Percentiles rank a stretch among this genome's conserved stretches.
Evolutionary conservation across 2,888 invertebrate species (phyloP).

Genomic region (Drosophila neotestacea): DNA sequence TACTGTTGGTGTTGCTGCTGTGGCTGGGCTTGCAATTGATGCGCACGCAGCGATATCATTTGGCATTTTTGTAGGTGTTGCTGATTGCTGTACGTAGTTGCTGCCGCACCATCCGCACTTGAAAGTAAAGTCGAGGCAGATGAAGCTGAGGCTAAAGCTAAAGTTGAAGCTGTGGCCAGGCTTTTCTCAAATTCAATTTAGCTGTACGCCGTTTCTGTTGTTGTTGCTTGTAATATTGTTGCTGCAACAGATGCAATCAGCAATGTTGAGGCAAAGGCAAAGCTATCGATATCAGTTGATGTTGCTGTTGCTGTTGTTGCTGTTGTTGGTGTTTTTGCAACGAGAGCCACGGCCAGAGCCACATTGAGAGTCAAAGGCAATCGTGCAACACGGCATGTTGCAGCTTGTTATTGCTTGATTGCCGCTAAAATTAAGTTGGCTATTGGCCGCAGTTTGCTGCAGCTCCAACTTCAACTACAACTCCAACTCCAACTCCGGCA

Average conservation of each 20-base stretch:
- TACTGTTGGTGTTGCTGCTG: constrained; percentile 16
- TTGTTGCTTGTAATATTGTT: constrained; percentile 75
- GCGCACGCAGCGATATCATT: constrained; percentile 76
- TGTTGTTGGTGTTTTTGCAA: constrained; percentile 38
- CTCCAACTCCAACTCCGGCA: constrained; percentile 49
- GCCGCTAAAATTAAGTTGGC: constrained; percentile 79
- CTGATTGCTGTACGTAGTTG: constrained; percentile 79
- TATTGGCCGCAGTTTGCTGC: constrained; percentile 51
- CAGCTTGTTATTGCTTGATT: constrained; percentile 80
- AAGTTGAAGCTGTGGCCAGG: constrained; percentile 33
- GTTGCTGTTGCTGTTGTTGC: constrained; percentile 50
- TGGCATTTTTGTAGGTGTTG: constrained; percentile 78
- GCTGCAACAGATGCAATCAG: constrained; percentile 81
- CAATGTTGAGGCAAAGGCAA: constrained; percentile 70
- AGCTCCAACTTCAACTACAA: constrained; percentile 31
- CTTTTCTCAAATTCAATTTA: constrained; percentile 77
- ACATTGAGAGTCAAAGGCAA: constrained; percentile 73
- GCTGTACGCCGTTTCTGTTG: constrained; percentile 56
- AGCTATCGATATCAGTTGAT: constrained; percentile 79
- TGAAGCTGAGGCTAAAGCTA: constrained; percentile 31
- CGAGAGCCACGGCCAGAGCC: constrained; percentile 38
- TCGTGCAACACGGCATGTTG: constrained; percentile 81
- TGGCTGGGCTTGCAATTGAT: constrained; percentile 64
- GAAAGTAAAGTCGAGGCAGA: constrained; percentile 51
- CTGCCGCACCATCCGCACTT: constrained; percentile 55